Base-by-base conservation (phyloP, 1,140 invertebrate species). In the Colletes gigas region DNA sequence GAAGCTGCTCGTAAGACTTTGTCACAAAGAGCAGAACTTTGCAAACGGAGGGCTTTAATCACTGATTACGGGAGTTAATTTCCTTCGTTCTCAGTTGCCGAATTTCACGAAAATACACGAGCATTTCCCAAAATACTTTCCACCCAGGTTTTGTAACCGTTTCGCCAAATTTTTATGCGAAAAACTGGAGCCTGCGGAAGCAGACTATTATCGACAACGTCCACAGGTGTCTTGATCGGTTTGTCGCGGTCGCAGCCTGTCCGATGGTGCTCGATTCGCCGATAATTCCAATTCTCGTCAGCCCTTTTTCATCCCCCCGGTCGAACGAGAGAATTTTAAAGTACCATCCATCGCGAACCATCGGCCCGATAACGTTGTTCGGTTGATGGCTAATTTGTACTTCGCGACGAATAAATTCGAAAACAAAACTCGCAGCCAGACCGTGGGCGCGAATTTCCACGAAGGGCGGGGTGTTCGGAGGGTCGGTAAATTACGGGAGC, bases 321-420 rank as follows among this genome's bases (percentile, higher is more conserved):
- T 55, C 50, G 44, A 44, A 50, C n/a, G 57, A 59, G 57, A 59
- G 57, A 19, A 59, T 59, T 21, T 30, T 10, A 62, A 30, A 62
- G 59, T 4, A 15, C 12, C 55, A 59, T 50, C 55, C 15, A 15
- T 12, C 59, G 39, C n/a, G 50, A n/a, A 17, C 21, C 30, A 50
- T 55, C 77, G 14, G 10, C 59, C 30, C 50, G 69, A 78, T 78
- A 73, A 73, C 77, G 63, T 78, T 72, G 77, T 73, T 63, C 50
- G 39, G 60, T 17, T 78, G 69, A 78, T 78, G 50, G 71, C 19
- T 73, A 78, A 73, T 78, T 78, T 78, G 77, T 78, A 78, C 50
- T 9, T 14, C 47, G 77, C 60, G 39, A 73, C 50, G 69, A 73
- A 73, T 78, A 78, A 78, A 78, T 73, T 78, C 60, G 69, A 9